Base-by-base conservation (phyloP, 2,888 invertebrate species). In the Malthinus seriepunctatus region DNA sequence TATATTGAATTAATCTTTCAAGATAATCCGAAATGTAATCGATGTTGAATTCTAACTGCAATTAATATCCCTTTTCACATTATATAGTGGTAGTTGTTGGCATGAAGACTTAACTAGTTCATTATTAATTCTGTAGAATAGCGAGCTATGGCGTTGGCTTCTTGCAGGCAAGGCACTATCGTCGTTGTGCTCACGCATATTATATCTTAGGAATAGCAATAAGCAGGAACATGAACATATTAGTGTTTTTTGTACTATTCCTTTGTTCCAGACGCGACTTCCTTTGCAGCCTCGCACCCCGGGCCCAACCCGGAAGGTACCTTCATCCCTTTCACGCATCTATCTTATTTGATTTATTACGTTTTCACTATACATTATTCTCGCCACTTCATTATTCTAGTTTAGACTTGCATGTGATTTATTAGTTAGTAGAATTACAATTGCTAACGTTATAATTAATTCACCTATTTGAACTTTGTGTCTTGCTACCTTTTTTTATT, bases 161-260 rank as follows among this genome's bases (percentile, higher is more conserved):
- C 59, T 80, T 74, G 64, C 82, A 82, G 0, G 80, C 79, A 23
- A 81, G 5, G 23, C 80, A 12, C 80, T 79, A 70, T 79, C 80
- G 67, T 54, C 63, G 66, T 65, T 68, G 66, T 65, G 67, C 65
- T 64, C 62, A 63, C 67, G 69, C 70, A 68, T 67, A 68, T 64
- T 63, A 64, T 67, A 65, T 66, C 67, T 68, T 68, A 68, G 67
- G 69, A 68, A 68, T 71, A 68, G 67, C 67, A 68, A 57, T 68
- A 67, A 68, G 63, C 64, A 68, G 68, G 67, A 69, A 69, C 70
- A 62, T 69, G 70, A 69, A 71, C 71, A 71, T 73, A 73, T 72
- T 74, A 74, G 74, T 73, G 73, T 75, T 71, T 75, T 42, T 75
- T 73, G 70, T 56, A 57, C 57, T 61, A 51, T 75, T 73, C 72